A percentile compares a stretch with the other conserved stretches of the same genome.
These are phyloP conservation scores for Galerucella nymphaeae DNA, from an alignment of 2,888 invertebrate species.

Conservation along the genomic window DNA sequence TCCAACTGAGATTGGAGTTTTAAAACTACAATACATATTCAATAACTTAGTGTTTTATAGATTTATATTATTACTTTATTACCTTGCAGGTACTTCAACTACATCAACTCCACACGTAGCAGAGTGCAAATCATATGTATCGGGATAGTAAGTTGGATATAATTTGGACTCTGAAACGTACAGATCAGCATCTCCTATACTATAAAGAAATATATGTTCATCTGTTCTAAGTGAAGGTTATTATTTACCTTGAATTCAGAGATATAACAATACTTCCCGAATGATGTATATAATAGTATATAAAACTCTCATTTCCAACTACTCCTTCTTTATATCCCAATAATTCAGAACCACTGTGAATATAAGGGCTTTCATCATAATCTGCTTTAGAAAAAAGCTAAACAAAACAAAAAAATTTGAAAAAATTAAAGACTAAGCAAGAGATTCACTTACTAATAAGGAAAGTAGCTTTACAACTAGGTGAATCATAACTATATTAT, in stretches of 20 bases:
- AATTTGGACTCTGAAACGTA: slow-evolving; percentile 45
- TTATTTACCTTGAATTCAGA: slow-evolving; percentile 18
- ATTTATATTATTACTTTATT: slow-evolving; percentile 5
- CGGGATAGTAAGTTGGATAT: slow-evolving; percentile 46
- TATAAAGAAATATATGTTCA: slow-evolving; percentile 18
- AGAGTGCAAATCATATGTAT: slow-evolving; percentile 46
- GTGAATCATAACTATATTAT: slow-evolving; percentile 22
- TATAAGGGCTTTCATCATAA: slow-evolving; percentile 4
- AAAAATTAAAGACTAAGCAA: background rate
- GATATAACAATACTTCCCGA: slow-evolving; percentile 36
- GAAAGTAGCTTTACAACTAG: slow-evolving; percentile 18
- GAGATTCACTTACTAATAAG: slow-evolving; percentile 15
- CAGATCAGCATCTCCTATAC: slow-evolving; percentile 49
- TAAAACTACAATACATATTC: slow-evolving; percentile 38
- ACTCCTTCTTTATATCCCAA: slow-evolving; percentile 37
- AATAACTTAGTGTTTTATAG: no score
- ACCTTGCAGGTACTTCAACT: slow-evolving; percentile 46
- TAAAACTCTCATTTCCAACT: slow-evolving; percentile 40
- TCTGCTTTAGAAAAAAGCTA: slow-evolving; percentile 26
- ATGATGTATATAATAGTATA: slow-evolving; percentile 39
- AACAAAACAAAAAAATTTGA: slow-evolving; percentile 7
- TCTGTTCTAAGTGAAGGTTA: background rate
- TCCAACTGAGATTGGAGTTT: slow-evolving; percentile 44
- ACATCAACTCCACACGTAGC: slow-evolving; percentile 49
- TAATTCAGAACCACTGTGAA: slow-evolving; percentile 27